Evolutionary conservation across 2,888 invertebrate genomes (phyloP).

Genomic region (Tiphia femorata): DNA sequence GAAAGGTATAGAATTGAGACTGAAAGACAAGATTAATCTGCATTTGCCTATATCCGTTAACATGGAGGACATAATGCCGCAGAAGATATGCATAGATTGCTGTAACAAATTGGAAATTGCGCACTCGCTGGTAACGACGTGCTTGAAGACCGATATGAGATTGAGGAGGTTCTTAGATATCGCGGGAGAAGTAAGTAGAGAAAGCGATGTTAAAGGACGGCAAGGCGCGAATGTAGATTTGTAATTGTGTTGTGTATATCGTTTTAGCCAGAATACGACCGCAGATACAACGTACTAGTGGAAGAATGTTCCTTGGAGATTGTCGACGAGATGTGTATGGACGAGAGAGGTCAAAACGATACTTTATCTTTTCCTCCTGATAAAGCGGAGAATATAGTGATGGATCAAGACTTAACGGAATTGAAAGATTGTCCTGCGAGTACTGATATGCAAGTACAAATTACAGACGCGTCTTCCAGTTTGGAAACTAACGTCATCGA

Average conservation of each 20-base stretch:
- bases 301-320: slow-evolving; percentile 37
- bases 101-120: slow-evolving; percentile 48
- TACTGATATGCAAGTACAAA: no score
- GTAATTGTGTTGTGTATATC: background rate
- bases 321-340: slow-evolving; percentile 33
- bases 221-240: slow-evolving; percentile 46
- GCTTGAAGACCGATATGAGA: no score
- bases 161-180: no score
- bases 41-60: slow-evolving; percentile 52
- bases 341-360: slow-evolving; percentile 13
- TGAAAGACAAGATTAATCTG: slow-evolving; percentile 54
- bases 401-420: no score
- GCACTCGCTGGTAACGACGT: slow-evolving; percentile 51
- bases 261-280: slow-evolving; percentile 43
- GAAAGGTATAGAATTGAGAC: slow-evolving; percentile 42
- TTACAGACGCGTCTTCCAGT: no score
- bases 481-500: slow-evolving; percentile 2
- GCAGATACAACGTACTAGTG: slow-evolving; percentile 40
- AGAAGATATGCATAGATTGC: slow-evolving; percentile 50
- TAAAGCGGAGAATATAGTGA: slow-evolving; percentile 21
- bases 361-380: slow-evolving; percentile 12
- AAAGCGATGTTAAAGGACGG: slow-evolving; percentile 46
- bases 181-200: no score
- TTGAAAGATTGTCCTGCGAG: no score
- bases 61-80: slow-evolving; percentile 45